These are phyloP conservation scores for Tangachromis dhanisi DNA, from an alignment of 2,113 vertebrate species.

Conservation along the genomic window DNA sequence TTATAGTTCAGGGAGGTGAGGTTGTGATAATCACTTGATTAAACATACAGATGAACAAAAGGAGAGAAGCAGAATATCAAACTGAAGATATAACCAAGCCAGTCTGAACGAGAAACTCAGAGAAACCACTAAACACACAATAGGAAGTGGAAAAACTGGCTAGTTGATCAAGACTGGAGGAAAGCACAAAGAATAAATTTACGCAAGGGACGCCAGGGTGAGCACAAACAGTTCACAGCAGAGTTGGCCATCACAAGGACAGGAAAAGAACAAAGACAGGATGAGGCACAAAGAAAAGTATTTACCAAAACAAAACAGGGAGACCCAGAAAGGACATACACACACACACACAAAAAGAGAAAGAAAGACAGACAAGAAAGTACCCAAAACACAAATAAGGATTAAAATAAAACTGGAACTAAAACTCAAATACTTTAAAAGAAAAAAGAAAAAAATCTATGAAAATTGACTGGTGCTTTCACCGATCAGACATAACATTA, in stretches of 20 bases:
- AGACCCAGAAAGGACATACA: background rate
- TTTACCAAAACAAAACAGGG: background rate
- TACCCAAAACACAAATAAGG: background rate
- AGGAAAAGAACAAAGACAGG: background rate
- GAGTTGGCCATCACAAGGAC: background rate
- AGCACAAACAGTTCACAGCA: background rate
- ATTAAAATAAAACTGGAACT: background rate
- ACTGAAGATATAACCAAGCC: background rate
- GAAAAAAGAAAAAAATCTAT: background rate
- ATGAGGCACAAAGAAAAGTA: background rate
- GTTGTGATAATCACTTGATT: background rate
- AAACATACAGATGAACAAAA: background rate
- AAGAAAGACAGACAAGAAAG: background rate
- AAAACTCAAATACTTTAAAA: background rate
- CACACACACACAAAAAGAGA: background rate
- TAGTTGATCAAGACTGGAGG: background rate
- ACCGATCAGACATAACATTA: background rate
- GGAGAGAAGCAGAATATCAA: background rate
- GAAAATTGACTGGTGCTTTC: background rate
- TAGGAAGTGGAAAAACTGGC: background rate
- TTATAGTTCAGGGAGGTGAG: background rate
- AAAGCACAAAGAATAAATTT: background rate
- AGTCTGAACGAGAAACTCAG: background rate
- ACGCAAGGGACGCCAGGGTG: background rate
- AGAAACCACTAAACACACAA: background rate